Evolutionary conservation across 2,888 invertebrate genomes (phyloP).

Genomic region (Xestobium rufovillosum): DNA sequence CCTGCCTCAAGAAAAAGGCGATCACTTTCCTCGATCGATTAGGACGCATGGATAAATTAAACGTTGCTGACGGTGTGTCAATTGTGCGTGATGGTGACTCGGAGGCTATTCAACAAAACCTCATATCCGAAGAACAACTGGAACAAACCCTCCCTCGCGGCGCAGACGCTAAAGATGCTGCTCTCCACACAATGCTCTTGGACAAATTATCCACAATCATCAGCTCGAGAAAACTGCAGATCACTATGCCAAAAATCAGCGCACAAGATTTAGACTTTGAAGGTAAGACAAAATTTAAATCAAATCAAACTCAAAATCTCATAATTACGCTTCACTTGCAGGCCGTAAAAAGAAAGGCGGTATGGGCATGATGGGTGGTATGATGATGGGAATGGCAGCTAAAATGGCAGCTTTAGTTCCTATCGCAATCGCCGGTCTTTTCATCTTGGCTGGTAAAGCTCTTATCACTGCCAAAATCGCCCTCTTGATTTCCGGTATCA

Average conservation of each 20-base stretch:
- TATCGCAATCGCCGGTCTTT: constrained; percentile 70
- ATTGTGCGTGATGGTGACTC: constrained; percentile 50
- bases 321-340: constrained; percentile 38
- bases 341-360: constrained; percentile 68
- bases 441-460: constrained; percentile 79
- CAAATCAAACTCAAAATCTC: constrained; percentile 21
- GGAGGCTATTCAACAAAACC: constrained; percentile 27
- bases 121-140: constrained; percentile 59
- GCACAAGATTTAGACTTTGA: constrained; percentile 63
- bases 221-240: constrained; percentile 67
- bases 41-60: constrained; percentile 58
- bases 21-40: constrained; percentile 71
- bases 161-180: constrained; percentile 58
- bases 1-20: constrained; percentile 75
- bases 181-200: constrained; percentile 60
- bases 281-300: constrained; percentile 57
- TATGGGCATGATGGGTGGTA: constrained; percentile 85
- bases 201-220: constrained; percentile 64
- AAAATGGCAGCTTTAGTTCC: constrained; percentile 78
- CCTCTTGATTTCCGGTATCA: constrained; percentile 70
- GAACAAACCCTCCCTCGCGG: constrained; percentile 62
- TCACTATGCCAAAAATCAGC: constrained; percentile 66
- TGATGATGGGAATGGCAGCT: constrained; percentile 83
- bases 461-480: constrained; percentile 74
- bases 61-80: constrained; percentile 59